Conservation (phyloP, 2,113 vertebrate genomes). For the Serilophus lunatus region DNA sequence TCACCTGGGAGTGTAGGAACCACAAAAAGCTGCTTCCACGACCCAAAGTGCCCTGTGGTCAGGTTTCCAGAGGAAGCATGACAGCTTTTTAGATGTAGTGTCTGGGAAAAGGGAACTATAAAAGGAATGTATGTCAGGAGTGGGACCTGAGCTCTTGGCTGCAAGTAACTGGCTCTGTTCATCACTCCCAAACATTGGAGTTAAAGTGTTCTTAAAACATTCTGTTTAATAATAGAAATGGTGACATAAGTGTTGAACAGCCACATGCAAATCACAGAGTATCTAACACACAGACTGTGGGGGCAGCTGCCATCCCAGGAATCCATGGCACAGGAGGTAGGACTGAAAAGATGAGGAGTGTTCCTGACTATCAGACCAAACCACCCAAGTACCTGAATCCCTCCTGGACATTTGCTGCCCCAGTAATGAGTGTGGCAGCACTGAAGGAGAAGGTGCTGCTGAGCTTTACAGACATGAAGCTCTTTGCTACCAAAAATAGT, state of each 20-base stretch:
- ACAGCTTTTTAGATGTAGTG: too few species aligned
- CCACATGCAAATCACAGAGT: neutral
- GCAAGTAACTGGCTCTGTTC: too few species aligned
- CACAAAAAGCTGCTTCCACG: neutral
- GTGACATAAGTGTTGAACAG: neutral
- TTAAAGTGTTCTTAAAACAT: neutral
- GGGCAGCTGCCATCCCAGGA: slow-evolving; percentile 10
- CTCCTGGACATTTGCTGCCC: slow-evolving; percentile 31
- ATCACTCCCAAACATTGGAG: too few species aligned
- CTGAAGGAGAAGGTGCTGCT: neutral
- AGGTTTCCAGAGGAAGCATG: neutral
- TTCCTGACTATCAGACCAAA: neutral
- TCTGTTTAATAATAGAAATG: neutral
- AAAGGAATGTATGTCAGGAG: neutral
- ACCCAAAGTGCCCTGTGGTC: too few species aligned
- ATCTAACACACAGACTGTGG: neutral
- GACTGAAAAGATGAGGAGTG: slow-evolving; percentile 12
- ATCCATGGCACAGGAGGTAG: neutral
- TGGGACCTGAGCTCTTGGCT: neutral
- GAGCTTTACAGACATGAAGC: neutral
- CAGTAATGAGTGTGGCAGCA: slow-evolving; percentile 1
- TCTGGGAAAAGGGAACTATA: neutral
- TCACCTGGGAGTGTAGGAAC: neutral
- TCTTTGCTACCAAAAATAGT: neutral
- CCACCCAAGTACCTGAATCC: neutral